These are phyloP conservation scores for Cheilosia grossa DNA, from an alignment of 2,888 invertebrate genomes.

Conservation along the genomic window DNA sequence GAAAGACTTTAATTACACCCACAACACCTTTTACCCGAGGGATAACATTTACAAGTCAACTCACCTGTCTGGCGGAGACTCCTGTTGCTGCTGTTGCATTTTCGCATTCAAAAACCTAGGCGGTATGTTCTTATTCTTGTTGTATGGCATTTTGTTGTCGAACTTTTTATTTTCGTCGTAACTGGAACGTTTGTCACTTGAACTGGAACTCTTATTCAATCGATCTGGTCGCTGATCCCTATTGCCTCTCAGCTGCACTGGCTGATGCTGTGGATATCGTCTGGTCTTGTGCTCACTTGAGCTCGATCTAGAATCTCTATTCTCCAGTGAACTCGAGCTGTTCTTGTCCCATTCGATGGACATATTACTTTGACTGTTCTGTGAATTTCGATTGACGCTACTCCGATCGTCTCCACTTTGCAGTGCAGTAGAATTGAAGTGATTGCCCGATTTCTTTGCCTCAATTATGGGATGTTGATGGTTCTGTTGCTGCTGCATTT, in stretches of 20 bases:
- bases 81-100: conserved; percentile 70
- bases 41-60: conserved; percentile 22
- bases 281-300: conserved; percentile 77
- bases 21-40: no score
- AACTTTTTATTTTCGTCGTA: conserved; percentile 73
- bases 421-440: conserved; percentile 40
- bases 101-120: conserved; percentile 80
- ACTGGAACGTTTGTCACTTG: conserved; percentile 59
- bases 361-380: conserved; percentile 51
- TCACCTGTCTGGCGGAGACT: conserved; percentile 76
- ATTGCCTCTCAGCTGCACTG: conserved; percentile 76
- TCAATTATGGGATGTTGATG: conserved; percentile 30
- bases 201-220: conserved; percentile 59
- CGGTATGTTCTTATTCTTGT: conserved; percentile 78
- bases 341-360: conserved; percentile 80
- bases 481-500: conserved; percentile 49
- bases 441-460: conserved; percentile 49
- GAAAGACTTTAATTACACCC: no score
- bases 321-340: conserved; percentile 80
- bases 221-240: conserved; percentile 72
- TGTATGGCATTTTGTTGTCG: conserved; percentile 76
- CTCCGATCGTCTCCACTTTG: conserved; percentile 49
- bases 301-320: conserved; percentile 78
- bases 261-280: conserved; percentile 71
- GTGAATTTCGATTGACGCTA: conserved; percentile 49